Conservation (phyloP, 2,113 vertebrate species). For the Hylia prasina region DNA sequence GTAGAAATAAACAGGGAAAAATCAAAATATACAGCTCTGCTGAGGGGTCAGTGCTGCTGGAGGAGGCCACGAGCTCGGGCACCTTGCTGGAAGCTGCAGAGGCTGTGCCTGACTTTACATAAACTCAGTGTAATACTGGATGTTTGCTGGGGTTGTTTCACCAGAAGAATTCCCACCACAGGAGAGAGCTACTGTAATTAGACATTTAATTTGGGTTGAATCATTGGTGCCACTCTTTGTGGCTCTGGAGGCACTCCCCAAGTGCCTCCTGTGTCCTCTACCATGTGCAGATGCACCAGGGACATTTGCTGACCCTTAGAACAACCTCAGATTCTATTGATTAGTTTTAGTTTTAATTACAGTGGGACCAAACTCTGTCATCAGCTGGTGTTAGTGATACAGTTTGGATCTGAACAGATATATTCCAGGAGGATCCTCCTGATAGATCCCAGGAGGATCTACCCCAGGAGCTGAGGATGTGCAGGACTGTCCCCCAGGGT, state of each 20-base stretch:
- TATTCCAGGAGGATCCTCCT: background rate
- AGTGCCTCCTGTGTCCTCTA: background rate
- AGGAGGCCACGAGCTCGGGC: background rate
- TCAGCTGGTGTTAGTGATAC: background rate
- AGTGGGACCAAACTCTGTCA: background rate
- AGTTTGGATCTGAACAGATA: background rate
- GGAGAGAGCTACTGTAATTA: background rate
- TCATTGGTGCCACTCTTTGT: rapidly evolving
- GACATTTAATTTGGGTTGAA: background rate
- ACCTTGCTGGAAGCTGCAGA: background rate
- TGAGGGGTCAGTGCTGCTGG: background rate
- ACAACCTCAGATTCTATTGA: background rate
- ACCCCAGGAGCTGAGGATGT: background rate
- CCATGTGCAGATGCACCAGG: background rate
- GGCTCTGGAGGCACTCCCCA: background rate
- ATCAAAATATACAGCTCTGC: background rate
- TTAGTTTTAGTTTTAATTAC: background rate
- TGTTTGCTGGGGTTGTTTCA: background rate
- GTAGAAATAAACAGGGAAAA: background rate
- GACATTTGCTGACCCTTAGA: background rate
- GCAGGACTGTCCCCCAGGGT: background rate
- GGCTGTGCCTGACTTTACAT: background rate
- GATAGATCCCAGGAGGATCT: background rate
- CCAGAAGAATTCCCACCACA: background rate
- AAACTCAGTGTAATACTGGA: rapidly evolving